phyloP scores from a whole-genome alignment of 2,797 vertebrate species.

The Tiaroga cobitis region DNA sequence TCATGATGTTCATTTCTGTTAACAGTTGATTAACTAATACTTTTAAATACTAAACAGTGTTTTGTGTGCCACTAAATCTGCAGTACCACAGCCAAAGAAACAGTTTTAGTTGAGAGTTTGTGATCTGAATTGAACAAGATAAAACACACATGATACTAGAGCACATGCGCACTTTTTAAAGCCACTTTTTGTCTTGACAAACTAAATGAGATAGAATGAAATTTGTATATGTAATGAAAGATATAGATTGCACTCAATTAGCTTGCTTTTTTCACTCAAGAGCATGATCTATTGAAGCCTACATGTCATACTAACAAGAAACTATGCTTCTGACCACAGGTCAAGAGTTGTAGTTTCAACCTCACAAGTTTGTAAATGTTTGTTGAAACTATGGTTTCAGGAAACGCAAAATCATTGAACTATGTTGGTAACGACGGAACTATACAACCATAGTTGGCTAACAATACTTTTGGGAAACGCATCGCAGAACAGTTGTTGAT shows the following conservation, averaged over 20 bases:
- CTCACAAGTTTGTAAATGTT: neutral
- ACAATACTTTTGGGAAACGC: neutral
- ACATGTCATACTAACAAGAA: too few relatives aligned
- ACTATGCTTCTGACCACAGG: too few relatives aligned
- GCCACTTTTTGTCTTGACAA: too few relatives aligned
- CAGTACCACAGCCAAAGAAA: neutral
- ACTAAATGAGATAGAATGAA: too few relatives aligned
- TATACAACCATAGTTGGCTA: neutral
- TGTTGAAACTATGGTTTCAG: neutral
- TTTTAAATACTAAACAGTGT: neutral
- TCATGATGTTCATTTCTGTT: neutral
- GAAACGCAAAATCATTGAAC: neutral
- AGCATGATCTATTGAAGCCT: too few relatives aligned
- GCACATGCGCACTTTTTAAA: too few relatives aligned
- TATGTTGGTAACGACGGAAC: neutral
- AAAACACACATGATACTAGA: neutral
- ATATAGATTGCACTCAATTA: too few relatives aligned
- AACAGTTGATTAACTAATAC: neutral
- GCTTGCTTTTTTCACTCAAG: too few relatives aligned
- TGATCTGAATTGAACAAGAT: neutral
- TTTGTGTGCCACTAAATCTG: constrained; percentile 1
- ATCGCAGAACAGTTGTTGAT: neutral
- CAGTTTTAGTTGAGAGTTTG: neutral
- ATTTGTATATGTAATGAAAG: too few relatives aligned
- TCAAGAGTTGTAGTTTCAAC: neutral